Conservation (phyloP, 2,113 vertebrate genomes). For the Corynorhinus townsendii region DNA sequence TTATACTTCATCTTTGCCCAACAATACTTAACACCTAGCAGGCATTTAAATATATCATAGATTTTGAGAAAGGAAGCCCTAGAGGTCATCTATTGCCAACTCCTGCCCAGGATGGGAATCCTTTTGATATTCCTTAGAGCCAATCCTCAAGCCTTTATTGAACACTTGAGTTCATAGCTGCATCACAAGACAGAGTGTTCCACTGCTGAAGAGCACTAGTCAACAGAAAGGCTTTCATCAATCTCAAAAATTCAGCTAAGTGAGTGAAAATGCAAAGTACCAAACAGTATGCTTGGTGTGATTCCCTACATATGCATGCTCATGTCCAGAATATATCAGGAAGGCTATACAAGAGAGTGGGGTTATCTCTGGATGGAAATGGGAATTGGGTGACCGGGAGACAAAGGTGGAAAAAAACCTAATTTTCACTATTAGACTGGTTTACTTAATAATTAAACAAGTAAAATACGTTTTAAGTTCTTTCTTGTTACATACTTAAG, state of each 20-base stretch:
- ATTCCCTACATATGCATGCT: not conserved
- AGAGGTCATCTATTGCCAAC: not conserved
- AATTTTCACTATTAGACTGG: not conserved
- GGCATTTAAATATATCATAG: not conserved
- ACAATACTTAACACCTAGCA: not conserved
- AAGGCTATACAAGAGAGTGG: not conserved
- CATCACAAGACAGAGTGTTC: not conserved
- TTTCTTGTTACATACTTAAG: not conserved
- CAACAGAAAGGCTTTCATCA: not conserved
- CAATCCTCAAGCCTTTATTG: not conserved
- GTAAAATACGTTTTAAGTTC: constrained; percentile 21
- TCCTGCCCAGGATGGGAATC: not conserved
- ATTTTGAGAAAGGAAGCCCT: not conserved
- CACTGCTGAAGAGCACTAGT: not conserved
- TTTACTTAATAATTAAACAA: constrained; percentile 26
- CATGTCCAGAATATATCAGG: not conserved
- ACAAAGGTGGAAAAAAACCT: not conserved
- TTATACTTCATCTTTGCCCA: not conserved
- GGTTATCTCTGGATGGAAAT: not conserved
- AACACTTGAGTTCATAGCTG: not conserved
- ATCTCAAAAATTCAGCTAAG: not conserved
- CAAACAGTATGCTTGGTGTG: not conserved
- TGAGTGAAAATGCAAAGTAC: not conserved
- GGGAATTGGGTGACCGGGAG: not conserved
- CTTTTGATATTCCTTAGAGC: not conserved